These are phyloP conservation scores for Phylloscopus collybita DNA, from an alignment of 2,797 vertebrate species.

Conservation along the genomic window DNA sequence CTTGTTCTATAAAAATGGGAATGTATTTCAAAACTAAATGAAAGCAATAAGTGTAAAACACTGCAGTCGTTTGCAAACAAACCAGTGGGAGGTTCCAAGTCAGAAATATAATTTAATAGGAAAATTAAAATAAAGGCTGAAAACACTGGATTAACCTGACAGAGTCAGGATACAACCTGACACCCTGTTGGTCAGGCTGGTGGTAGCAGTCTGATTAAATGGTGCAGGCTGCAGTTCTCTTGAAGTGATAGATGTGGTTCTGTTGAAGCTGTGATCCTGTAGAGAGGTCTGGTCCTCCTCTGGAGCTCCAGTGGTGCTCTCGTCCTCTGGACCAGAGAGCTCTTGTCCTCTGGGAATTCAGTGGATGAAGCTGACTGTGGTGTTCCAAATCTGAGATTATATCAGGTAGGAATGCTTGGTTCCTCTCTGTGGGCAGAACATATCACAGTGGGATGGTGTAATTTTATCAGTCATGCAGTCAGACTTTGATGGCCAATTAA, in stretches of 20 bases:
- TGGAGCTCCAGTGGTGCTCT: background rate
- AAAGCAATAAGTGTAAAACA: background rate
- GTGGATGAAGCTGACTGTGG: accelerated
- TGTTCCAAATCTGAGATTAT: no score
- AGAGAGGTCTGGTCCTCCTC: background rate
- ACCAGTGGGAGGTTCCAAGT: background rate
- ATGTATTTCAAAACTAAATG: background rate
- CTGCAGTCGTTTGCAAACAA: background rate
- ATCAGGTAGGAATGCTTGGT: background rate
- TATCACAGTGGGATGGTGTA: background rate
- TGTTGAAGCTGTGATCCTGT: background rate
- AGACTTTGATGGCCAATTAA: background rate
- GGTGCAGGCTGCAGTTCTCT: background rate
- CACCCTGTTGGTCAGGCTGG: background rate
- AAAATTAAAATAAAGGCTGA: background rate
- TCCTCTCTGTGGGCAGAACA: background rate
- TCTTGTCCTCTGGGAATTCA: background rate
- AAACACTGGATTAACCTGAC: background rate
- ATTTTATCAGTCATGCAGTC: background rate
- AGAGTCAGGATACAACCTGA: background rate
- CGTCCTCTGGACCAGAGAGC: background rate
- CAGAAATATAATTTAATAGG: background rate
- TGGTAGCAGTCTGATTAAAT: background rate
- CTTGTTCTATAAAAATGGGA: background rate
- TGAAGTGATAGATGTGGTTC: background rate